Conservation (phyloP, 2,888 invertebrate species). For the Diaperis boleti region DNA sequence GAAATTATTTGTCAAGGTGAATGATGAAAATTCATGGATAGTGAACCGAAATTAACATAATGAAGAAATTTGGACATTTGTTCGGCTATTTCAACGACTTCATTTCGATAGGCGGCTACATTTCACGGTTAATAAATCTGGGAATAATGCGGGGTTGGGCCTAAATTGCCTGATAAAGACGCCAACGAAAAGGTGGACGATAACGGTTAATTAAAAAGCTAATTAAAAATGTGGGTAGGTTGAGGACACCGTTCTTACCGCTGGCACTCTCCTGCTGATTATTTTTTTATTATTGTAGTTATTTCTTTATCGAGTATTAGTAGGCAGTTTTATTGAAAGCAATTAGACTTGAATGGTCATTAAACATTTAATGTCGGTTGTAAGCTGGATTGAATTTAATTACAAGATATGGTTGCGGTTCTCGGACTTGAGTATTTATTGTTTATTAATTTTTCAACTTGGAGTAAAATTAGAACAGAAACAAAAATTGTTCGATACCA, state of each 20-base stretch:
- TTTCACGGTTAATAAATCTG: slow-evolving; percentile 39
- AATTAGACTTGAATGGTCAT: too few relatives aligned
- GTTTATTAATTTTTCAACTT: background rate
- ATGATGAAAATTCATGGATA: slow-evolving; percentile 41
- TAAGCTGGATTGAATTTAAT: too few relatives aligned
- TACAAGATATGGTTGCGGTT: too few relatives aligned
- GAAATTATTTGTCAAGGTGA: slow-evolving; percentile 40
- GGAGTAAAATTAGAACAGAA: too few relatives aligned
- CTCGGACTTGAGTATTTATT: too few relatives aligned
- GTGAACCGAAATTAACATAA: slow-evolving; percentile 31
- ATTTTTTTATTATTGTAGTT: too few relatives aligned
- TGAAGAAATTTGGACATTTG: slow-evolving; percentile 28
- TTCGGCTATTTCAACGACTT: slow-evolving; percentile 25
- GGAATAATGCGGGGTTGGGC: slow-evolving; percentile 23
- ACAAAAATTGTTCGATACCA: too few relatives aligned
- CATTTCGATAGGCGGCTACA: slow-evolving; percentile 24
- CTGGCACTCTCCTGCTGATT: too few relatives aligned
- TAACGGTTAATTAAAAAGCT: slow-evolving; percentile 16
- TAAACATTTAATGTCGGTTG: too few relatives aligned
- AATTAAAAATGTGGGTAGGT: slow-evolving; percentile 21
- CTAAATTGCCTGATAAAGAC: slow-evolving; percentile 32
- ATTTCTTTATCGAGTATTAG: too few relatives aligned
- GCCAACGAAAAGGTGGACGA: slow-evolving; percentile 12
- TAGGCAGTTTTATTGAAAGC: too few relatives aligned
- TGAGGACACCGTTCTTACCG: too few relatives aligned